These are phyloP conservation scores for Rhyacichthys aspro DNA, from an alignment of 2,797 vertebrate species.

Conservation along the genomic window DNA sequence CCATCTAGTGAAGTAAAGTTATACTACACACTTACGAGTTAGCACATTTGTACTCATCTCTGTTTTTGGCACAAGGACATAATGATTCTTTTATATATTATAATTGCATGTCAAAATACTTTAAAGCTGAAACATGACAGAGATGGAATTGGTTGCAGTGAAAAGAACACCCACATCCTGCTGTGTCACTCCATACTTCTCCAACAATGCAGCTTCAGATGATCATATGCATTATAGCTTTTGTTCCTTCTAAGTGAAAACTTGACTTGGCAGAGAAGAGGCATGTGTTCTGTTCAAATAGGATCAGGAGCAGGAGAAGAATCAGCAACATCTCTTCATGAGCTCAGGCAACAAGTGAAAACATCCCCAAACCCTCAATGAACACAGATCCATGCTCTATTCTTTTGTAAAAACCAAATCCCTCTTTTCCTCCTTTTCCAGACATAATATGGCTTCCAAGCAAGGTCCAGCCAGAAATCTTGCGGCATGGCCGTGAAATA, in stretches of 20 bases:
- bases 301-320: slow-evolving; percentile 71
- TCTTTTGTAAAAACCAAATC: slow-evolving; percentile 77
- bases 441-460: slow-evolving; percentile 74
- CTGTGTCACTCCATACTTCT: slow-evolving; percentile 16
- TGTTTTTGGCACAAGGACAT: too few relatives aligned
- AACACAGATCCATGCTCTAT: slow-evolving; percentile 72
- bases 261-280: slow-evolving; percentile 71
- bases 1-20: too few relatives aligned
- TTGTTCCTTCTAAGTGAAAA: slow-evolving; percentile 71
- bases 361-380: slow-evolving; percentile 71
- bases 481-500: slow-evolving; percentile 72
- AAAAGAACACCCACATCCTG: slow-evolving; percentile 8
- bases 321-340: slow-evolving; percentile 68
- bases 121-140: background rate
- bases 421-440: slow-evolving; percentile 68
- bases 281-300: slow-evolving; percentile 66
- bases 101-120: too few relatives aligned
- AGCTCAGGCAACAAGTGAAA: slow-evolving; percentile 73
- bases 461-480: slow-evolving; percentile 81
- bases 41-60: too few relatives aligned
- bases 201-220: slow-evolving; percentile 50
- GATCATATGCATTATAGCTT: slow-evolving; percentile 47
- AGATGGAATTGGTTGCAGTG: background rate
- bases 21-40: too few relatives aligned
- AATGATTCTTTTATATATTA: too few relatives aligned